A percentile compares a stretch with the other conserved stretches of the same genome.
phyloP scores from a whole-genome alignment of 1,140 invertebrate genomes.

The Bactericera cockerelli region DNA sequence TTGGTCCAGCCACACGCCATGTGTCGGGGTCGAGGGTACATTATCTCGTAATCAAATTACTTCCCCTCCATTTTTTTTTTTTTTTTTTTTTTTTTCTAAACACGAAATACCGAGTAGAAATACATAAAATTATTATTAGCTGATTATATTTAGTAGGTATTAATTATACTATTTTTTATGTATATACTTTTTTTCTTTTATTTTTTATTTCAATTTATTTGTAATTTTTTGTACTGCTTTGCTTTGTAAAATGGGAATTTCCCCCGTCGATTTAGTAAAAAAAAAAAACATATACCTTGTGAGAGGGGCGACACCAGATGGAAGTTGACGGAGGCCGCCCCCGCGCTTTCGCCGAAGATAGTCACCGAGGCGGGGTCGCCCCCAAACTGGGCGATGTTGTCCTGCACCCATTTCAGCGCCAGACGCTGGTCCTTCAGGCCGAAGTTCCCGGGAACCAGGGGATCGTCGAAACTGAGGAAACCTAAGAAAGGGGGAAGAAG shows the following conservation, averaged over 20 bases:
- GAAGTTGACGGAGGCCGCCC: constrained; percentile 54
- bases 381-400: constrained; percentile 71
- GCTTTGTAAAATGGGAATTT: constrained; percentile 11
- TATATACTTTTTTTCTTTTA: no score
- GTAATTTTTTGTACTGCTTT: no score
- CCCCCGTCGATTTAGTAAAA: constrained; percentile 42
- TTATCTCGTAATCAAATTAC: no score
- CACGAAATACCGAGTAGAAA: no score
- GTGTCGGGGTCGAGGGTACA: no score
- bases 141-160: no score
- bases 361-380: constrained; percentile 70
- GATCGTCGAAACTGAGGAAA: constrained; percentile 22
- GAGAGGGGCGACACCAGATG: constrained; percentile 41
- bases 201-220: no score
- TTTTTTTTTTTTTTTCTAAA: no score
- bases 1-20: no score
- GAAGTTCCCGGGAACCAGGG: constrained; percentile 25
- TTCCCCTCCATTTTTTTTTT: no score
- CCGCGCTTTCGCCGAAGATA: constrained; percentile 72
- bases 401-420: constrained; percentile 37
- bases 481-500: constrained; percentile 16
- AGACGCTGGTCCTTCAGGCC: constrained; percentile 30
- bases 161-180: no score
- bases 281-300: constrained; percentile 62
- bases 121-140: no score